Evolutionary conservation across 1,140 invertebrate species (phyloP).

Genomic region (Oncopeltus fasciatus): DNA sequence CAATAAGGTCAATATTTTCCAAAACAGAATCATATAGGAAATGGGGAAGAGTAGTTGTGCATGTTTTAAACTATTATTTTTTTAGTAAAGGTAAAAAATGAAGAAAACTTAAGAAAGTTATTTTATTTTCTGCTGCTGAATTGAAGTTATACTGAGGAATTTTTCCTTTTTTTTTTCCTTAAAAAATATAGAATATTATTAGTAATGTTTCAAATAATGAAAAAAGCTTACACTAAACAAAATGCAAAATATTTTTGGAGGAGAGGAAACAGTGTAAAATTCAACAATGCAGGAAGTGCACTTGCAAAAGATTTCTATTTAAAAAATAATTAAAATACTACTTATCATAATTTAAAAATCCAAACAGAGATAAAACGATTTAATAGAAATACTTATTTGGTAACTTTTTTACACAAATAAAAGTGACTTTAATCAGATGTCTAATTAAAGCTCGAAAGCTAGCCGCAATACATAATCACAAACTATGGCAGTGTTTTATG

Average conservation of each 20-base stretch:
- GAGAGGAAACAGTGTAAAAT: neutral
- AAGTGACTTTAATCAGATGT: neutral
- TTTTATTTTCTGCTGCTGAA: too few species aligned
- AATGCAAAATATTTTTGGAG: neutral
- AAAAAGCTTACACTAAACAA: neutral
- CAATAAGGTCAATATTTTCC: too few species aligned
- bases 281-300: neutral
- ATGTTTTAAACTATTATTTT: too few species aligned
- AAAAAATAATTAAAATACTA: neutral
- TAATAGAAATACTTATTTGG: conserved; percentile 6
- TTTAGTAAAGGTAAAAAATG: too few species aligned
- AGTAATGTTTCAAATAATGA: neutral
- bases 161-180: too few species aligned
- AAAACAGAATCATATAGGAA: too few species aligned
- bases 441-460: conserved; percentile 7
- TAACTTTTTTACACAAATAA: conserved; percentile 6
- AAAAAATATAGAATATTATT: too few species aligned
- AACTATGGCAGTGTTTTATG: conserved; percentile 4
- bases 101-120: too few species aligned
- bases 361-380: neutral
- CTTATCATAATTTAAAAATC: neutral
- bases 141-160: too few species aligned
- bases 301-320: neutral
- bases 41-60: too few species aligned
- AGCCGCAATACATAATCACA: neutral